Base-by-base conservation (phyloP, 1,140 invertebrate genomes). In the Gonatopus flavifemur region DNA sequence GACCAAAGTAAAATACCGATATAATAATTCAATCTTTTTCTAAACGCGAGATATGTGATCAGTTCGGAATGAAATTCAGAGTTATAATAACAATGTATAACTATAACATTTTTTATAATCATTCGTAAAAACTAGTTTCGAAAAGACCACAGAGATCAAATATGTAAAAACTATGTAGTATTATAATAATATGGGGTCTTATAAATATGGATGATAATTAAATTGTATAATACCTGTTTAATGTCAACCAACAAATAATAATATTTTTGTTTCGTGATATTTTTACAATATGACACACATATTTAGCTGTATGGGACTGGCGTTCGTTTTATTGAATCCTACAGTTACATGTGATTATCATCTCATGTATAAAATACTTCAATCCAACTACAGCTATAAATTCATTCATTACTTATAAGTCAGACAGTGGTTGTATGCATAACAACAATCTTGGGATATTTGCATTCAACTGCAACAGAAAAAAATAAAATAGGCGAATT, bases 251-350 rank as follows among this genome's bases (percentile, higher is more conserved):
- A 53, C 52, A 38, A 41, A 47, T 44, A 53, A 48, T 36, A 49
- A 53, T 52, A 53, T 53, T 48, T 39, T 56, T 48, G 37, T 40
- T 37, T 41, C 43, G 59, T 50, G 50, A 43, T 47, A 61, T 56
- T 48, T 55, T 42, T 57, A 59, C 49, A 54, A 52, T 38, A 52
- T 47, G 58, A 57, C 32, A 52, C 50, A 47, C 49, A 42, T 28
- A 55, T 39, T 61, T 40, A 50, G 41, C 45, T 47, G 33, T 56
- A 33, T 61, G 33, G 45, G 65, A 66, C 62, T 62, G 59, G 62
- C 66, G 55, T 57, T 62, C 51, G 30, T 58, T 66, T 69, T 66
- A 70, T 71, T 69, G 58, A 62, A 62, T 66, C 58, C 64, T 71
- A 71, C 55, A 67, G 60, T 66, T 63, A 69, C 62, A 70, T 57